Evolutionary conservation across 2,113 vertebrate genomes (phyloP).

Genomic region (Alaudala cheleensis): DNA sequence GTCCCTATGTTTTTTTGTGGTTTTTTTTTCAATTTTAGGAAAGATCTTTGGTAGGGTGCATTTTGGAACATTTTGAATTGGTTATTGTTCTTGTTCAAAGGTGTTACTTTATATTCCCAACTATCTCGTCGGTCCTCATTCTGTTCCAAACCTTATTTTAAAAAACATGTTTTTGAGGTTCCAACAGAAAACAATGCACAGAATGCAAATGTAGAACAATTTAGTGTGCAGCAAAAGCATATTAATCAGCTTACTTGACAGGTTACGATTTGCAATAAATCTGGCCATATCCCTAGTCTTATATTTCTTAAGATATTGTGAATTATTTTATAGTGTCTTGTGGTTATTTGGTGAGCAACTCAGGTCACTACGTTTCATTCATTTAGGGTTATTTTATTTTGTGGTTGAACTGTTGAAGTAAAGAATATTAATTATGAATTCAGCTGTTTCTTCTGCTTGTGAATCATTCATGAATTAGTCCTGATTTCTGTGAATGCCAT

Average conservation of each 20-base stretch:
- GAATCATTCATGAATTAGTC: slow-evolving; percentile 38
- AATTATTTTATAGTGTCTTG: neutral
- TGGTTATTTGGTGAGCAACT: neutral
- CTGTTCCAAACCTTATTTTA: neutral
- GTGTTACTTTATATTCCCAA: neutral
- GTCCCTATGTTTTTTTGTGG: accelerated
- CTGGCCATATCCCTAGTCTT: neutral
- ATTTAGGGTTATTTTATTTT: neutral
- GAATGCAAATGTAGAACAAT: neutral
- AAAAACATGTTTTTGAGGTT: neutral
- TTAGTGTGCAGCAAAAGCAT: neutral
- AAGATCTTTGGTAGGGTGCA: neutral
- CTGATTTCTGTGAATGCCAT: neutral
- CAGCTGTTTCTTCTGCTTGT: neutral
- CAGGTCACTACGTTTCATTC: neutral
- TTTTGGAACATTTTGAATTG: neutral
- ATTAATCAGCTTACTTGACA: neutral
- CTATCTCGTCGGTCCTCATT: neutral
- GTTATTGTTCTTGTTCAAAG: neutral
- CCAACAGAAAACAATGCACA: neutral
- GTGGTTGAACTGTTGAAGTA: neutral
- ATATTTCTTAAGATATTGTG: neutral
- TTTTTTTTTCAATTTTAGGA: neutral
- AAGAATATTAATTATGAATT: slow-evolving; percentile 42
- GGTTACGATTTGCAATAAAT: neutral